Evolutionary conservation across 1,140 invertebrate species (phyloP).

Genomic region (Physella acuta): DNA sequence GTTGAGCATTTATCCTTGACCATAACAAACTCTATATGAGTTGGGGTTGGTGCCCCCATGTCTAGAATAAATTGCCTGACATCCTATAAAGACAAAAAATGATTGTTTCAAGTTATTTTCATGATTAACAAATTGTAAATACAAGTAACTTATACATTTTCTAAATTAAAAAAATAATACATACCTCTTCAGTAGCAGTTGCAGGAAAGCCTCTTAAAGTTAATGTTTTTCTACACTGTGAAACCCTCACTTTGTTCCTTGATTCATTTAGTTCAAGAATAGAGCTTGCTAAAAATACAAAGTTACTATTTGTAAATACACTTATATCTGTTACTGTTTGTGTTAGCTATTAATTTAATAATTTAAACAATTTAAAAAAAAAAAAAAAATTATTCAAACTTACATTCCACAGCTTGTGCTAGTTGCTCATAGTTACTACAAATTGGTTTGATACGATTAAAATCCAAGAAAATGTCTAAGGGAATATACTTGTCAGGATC

Average conservation of each 20-base stretch:
- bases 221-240: constrained; percentile 20
- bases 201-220: constrained; percentile 20
- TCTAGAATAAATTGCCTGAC: constrained; percentile 11
- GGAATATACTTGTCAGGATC: constrained; percentile 17
- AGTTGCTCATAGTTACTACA: constrained; percentile 7
- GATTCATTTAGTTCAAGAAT: constrained; percentile 16
- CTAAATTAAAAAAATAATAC: too few relatives aligned
- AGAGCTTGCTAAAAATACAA: constrained; percentile 1
- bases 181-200: constrained; percentile 14
- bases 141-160: too few relatives aligned
- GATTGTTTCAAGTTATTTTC: too few relatives aligned
- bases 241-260: constrained; percentile 12
- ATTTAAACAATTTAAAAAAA: not conserved
- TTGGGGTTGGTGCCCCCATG: constrained; percentile 6
- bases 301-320: not conserved
- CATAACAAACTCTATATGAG: constrained; percentile 20
- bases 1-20: constrained; percentile 10
- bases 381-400: constrained; percentile 7
- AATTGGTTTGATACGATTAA: constrained; percentile 16
- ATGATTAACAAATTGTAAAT: too few relatives aligned
- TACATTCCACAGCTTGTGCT: constrained; percentile 14
- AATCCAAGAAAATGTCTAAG: constrained; percentile 15
- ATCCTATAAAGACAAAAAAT: constrained; percentile 1
- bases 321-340: not conserved
- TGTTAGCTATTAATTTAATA: not conserved